Evolutionary conservation across 2,797 vertebrate species (phyloP).

Genomic region (Acomys russatus): DNA sequence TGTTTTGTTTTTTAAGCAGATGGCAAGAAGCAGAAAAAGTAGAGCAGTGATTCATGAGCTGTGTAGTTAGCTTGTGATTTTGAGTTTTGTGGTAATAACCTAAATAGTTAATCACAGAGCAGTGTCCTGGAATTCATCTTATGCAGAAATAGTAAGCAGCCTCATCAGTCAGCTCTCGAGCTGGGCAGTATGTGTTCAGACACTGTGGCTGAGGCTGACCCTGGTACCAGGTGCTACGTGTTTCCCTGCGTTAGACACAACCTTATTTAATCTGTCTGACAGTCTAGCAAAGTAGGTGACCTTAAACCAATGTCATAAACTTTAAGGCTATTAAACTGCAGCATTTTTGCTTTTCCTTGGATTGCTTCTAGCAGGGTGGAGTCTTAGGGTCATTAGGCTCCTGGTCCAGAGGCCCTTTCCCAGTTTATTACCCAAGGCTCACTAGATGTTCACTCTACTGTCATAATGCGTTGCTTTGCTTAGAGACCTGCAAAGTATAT

Average conservation of each 20-base stretch:
- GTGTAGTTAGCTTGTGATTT: neutral
- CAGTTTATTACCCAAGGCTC: neutral
- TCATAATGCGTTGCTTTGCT: neutral
- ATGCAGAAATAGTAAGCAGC: neutral
- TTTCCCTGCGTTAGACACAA: neutral
- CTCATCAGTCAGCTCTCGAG: neutral
- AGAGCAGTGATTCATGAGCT: neutral
- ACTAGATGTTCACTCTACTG: neutral
- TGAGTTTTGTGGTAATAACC: neutral
- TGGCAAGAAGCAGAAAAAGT: neutral
- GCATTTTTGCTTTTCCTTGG: neutral
- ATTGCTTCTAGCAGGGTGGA: neutral
- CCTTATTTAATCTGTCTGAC: neutral
- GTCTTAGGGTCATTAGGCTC: neutral
- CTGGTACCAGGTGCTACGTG: neutral
- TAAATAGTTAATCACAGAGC: conserved; percentile 34
- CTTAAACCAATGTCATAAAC: neutral
- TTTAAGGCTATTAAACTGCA: neutral
- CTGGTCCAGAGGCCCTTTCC: neutral
- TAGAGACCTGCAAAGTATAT: neutral
- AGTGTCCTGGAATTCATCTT: neutral
- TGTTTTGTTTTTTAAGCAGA: neutral
- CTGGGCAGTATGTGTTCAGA: conserved; percentile 4
- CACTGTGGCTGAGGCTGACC: neutral
- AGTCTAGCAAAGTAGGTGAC: neutral